Evolutionary conservation across 2,113 vertebrate genomes (phyloP), one percentile per base, ranked within the genome.

Genomic region (Calyptomena viridis): DNA sequence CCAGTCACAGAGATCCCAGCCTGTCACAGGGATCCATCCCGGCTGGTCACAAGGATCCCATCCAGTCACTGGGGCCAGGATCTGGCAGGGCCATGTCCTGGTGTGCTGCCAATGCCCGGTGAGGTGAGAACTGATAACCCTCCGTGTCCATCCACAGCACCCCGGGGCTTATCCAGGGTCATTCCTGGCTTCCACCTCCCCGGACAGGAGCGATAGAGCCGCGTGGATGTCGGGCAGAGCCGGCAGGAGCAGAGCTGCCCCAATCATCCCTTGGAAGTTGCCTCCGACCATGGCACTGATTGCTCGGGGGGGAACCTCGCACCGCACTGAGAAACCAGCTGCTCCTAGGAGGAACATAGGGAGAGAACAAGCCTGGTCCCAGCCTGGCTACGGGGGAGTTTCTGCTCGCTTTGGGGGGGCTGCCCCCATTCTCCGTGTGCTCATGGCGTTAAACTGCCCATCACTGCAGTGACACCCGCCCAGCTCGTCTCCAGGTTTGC

Each of bases 71-170:
- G 44, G 30, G 50, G 9, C 52, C 15, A 15, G 52, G 16, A 18
- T 53, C 28, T 30, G 28, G 52, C 14, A 4, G 1, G 3, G 37
- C 37, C 11, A 27, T 25, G 22, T 25, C 55, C 5, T 40, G 40
- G 39, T 1, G 3, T 11, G 21, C 47, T 19, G 39, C 52, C 3
- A 3, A 15, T 14, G 22, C 50, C 14, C 1, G 22, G 15, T n/a
- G 22, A 42, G 49, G 20, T 4, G 24, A 18, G 25, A 31, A 0
- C 8, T 3, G 5, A 0, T 39, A 55, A 9, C 9, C 24, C 35
- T 11, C 39, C 8, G 4, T 21, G n/a, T 9, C 73, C 66, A 5
- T 11, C 58, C 3, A 1, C 2, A 18, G 39, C 40, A 11, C 40
- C 33, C 35, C 0, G 1, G 13, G 33, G 39, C 21, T 50, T 11